phyloP scores from a whole-genome alignment of 35 echinoderm and acorn worm species.

The Heliocidaris tuberculata region DNA sequence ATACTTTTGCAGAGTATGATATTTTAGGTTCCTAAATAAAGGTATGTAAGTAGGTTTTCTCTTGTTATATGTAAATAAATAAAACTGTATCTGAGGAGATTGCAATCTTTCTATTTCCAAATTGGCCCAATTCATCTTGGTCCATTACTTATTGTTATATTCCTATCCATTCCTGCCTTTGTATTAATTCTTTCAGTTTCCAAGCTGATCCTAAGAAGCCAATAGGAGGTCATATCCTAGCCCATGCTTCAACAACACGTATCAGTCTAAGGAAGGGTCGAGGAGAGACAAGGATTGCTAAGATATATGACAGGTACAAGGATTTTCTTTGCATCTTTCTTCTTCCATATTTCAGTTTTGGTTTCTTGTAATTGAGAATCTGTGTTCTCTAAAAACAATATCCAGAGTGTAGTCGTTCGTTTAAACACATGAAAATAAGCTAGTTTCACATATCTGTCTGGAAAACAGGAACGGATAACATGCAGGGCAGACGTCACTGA shows the following conservation, averaged over 20 bases:
- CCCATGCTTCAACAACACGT: conserved; percentile 94
- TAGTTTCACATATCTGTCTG: neutral
- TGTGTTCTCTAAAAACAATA: neutral
- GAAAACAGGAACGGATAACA: too few species aligned
- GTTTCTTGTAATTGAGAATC: neutral
- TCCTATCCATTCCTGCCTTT: too few species aligned
- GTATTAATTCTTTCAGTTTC: conserved; percentile 67
- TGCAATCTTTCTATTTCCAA: too few species aligned
- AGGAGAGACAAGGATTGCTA: conserved; percentile 93
- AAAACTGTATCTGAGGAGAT: too few species aligned
- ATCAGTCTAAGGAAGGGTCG: conserved; percentile 92
- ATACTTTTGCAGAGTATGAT: too few species aligned
- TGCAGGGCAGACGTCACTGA: too few species aligned
- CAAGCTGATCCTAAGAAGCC: conserved; percentile 99
- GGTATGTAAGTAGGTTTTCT: too few species aligned
- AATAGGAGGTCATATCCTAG: conserved; percentile 95
- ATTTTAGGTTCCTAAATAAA: too few species aligned
- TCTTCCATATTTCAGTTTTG: neutral
- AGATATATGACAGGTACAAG: conserved; percentile 92
- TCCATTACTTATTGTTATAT: too few species aligned
- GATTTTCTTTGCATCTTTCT: neutral
- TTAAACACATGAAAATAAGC: neutral
- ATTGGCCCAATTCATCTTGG: too few species aligned
- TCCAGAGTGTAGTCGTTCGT: neutral
- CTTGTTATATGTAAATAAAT: too few species aligned